Conservation (phyloP, 2,113 vertebrate genomes). For the Coryphaenoides rupestris region DNA sequence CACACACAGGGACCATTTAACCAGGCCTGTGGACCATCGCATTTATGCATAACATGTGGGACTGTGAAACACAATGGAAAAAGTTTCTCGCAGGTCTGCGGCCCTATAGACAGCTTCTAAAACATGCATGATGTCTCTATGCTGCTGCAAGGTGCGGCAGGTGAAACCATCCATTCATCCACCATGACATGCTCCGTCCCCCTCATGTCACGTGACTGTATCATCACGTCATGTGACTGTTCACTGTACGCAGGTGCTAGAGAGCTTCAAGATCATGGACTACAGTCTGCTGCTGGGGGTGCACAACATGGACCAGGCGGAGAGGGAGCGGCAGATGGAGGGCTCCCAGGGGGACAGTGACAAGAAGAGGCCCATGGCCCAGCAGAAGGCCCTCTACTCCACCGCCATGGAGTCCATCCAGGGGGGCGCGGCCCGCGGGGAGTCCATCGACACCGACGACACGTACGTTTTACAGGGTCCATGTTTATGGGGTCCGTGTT, state of each 20-base stretch:
- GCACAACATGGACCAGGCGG: slow-evolving; percentile 94
- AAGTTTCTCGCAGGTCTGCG: too few relatives aligned
- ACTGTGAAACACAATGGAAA: too few relatives aligned
- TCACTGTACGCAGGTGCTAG: slow-evolving; percentile 80
- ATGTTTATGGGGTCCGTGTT: background rate
- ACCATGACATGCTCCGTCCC: too few relatives aligned
- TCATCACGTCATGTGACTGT: background rate
- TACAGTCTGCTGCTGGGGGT: slow-evolving; percentile 96
- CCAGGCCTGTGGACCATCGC: too few relatives aligned
- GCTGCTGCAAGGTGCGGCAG: too few relatives aligned
- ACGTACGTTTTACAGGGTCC: slow-evolving; percentile 84
- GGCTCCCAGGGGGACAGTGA: slow-evolving; percentile 83
- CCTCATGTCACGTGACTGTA: background rate
- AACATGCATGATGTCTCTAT: too few relatives aligned
- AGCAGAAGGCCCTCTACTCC: slow-evolving; percentile 98
- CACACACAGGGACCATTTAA: too few relatives aligned
- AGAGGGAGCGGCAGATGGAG: slow-evolving; percentile 84
- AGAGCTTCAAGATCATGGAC: slow-evolving; percentile 99
- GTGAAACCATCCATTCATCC: too few relatives aligned
- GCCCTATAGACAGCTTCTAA: too few relatives aligned
- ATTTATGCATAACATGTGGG: too few relatives aligned
- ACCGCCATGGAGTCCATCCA: slow-evolving; percentile 99
- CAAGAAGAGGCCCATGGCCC: slow-evolving; percentile 88
- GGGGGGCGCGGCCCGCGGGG: slow-evolving; percentile 88
- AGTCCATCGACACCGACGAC: slow-evolving; percentile 91